Conservation (phyloP, 2,888 invertebrate species). For the Vesta saturnalis region DNA sequence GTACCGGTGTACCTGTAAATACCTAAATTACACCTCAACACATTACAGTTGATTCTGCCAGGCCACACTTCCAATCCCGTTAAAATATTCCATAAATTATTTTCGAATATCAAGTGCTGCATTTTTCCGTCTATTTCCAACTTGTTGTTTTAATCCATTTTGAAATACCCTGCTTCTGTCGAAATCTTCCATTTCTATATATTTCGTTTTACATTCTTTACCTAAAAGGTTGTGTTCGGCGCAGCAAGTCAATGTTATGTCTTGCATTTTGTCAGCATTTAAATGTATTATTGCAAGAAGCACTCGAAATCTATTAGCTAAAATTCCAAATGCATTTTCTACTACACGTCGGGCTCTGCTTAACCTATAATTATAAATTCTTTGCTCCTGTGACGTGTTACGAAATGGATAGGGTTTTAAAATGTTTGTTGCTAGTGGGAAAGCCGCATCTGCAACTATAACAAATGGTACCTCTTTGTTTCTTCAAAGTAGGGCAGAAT, state of each 20-base stretch:
- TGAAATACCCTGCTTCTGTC: background rate
- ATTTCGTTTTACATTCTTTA: background rate
- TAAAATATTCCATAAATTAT: too few relatives aligned
- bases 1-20: too few relatives aligned
- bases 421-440: too few relatives aligned
- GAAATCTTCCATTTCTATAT: background rate
- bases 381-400: background rate
- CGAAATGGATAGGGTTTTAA: background rate
- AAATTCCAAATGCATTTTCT: too few relatives aligned
- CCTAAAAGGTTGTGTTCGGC: background rate
- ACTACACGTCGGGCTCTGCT: background rate
- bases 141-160: background rate
- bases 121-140: background rate
- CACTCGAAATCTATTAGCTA: background rate
- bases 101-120: background rate
- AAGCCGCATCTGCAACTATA: background rate
- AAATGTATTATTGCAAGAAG: background rate
- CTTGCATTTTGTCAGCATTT: background rate
- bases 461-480: background rate
- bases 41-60: background rate
- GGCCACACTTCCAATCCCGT: background rate
- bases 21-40: background rate
- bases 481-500: background rate
- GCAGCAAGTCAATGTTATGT: too few relatives aligned
- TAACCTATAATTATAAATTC: background rate